A percentile compares a stretch with the other conserved stretches of the same genome.
Evolutionary conservation across 2,888 invertebrate genomes (phyloP).

Genomic region (Poecilus cupreus): DNA sequence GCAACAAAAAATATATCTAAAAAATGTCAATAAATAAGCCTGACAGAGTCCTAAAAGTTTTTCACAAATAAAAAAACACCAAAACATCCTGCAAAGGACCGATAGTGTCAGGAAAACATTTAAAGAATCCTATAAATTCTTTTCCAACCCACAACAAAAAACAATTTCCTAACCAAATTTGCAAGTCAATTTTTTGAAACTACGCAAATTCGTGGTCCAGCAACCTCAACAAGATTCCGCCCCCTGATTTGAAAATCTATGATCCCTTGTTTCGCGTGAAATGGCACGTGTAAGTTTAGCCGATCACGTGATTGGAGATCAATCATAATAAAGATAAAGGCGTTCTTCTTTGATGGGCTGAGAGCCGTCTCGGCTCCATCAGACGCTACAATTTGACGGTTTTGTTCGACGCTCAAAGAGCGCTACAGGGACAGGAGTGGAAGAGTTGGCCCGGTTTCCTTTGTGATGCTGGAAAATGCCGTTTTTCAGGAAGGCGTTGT

Average conservation of each 20-base stretch:
- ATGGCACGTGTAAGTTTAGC: background rate
- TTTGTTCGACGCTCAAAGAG: background rate
- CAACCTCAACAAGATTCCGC: background rate
- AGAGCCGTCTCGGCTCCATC: background rate
- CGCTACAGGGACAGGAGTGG: background rate
- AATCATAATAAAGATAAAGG: constrained; percentile 28
- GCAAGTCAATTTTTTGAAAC: constrained; percentile 6
- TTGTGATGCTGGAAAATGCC: constrained; percentile 17
- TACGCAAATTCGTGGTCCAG: background rate
- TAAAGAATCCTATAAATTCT: constrained; percentile 21
- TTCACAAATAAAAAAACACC: background rate
- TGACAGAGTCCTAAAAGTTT: background rate
- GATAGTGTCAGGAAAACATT: constrained; percentile 4
- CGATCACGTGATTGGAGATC: background rate
- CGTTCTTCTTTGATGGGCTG: background rate
- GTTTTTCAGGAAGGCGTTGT: constrained; percentile 29
- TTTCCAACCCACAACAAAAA: background rate
- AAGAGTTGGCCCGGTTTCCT: constrained; percentile 5
- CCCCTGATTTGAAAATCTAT: background rate
- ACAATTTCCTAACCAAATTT: background rate
- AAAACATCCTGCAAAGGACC: background rate
- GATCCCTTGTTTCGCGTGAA: background rate
- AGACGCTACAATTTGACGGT: background rate
- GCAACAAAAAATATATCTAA: background rate
- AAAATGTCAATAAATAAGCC: constrained; percentile 18